Percentiles rank a stretch among this genome's conserved stretches.
Evolutionary conservation across 1,140 invertebrate genomes (phyloP).

Genomic region (Lerema accius): DNA sequence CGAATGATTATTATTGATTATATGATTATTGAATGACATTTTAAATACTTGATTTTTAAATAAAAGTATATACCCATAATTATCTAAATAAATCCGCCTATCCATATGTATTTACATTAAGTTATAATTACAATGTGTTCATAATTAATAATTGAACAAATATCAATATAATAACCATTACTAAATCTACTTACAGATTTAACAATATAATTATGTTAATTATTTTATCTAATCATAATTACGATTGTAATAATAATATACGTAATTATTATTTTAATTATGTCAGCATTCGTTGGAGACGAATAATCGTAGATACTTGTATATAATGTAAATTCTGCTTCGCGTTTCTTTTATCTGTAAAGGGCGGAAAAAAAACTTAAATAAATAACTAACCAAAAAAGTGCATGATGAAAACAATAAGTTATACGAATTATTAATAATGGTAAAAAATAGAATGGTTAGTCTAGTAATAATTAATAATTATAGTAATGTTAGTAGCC

Average conservation of each 20-base stretch:
- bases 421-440: not conserved
- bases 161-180: not conserved
- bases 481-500: not conserved
- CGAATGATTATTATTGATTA: no score
- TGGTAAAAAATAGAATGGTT: not conserved
- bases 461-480: not conserved
- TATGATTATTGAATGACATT: no score
- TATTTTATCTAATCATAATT: no score
- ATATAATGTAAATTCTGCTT: conserved; percentile 50
- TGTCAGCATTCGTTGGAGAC: conserved; percentile 43
- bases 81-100: no score
- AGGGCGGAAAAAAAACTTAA: conserved; percentile 50
- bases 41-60: no score
- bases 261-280: no score
- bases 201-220: no score
- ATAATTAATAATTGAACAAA: not conserved
- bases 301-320: conserved; percentile 58
- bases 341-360: conserved; percentile 60
- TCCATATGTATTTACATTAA: no score
- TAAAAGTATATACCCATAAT: no score
- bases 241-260: no score
- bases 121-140: not conserved
- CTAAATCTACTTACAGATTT: no score
- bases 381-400: conserved; percentile 42
- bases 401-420: not conserved